These are phyloP conservation scores for Chaetodon trifasciatus DNA, from an alignment of 2,797 vertebrate genomes.

Conservation along the genomic window DNA sequence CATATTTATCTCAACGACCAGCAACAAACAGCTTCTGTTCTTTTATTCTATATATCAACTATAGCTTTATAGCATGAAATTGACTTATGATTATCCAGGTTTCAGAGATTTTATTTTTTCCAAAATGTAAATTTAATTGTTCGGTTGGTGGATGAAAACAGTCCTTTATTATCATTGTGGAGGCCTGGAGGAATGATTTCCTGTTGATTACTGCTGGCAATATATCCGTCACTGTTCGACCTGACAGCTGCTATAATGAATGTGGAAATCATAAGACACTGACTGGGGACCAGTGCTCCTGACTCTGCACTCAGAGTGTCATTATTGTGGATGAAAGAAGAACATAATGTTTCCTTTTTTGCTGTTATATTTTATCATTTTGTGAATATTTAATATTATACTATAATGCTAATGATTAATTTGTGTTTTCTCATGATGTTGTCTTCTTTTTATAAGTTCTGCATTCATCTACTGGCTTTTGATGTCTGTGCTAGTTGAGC, in stretches of 20 bases:
- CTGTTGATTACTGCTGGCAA: conserved; percentile 5
- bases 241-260: conserved; percentile 1
- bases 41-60: not conserved
- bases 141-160: not conserved
- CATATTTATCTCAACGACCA: not conserved
- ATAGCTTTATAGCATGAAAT: not conserved
- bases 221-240: not conserved
- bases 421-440: not conserved
- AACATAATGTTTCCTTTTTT: conserved; percentile 9
- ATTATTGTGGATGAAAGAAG: not conserved
- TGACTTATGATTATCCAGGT: not conserved
- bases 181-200: conserved; percentile 11
- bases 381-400: not conserved
- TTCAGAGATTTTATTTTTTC: not conserved
- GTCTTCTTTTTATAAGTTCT: not conserved
- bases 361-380: not conserved
- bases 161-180: not conserved
- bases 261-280: not conserved
- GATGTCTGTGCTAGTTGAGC: conserved; percentile 2
- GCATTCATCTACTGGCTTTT: not conserved
- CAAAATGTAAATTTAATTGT: not conserved
- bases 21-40: not conserved
- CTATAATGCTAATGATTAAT: not conserved
- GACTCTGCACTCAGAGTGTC: not conserved
- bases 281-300: not conserved